Evolutionary conservation across 1,140 invertebrate genomes (phyloP).

Genomic region (Drosophila jambulina): DNA sequence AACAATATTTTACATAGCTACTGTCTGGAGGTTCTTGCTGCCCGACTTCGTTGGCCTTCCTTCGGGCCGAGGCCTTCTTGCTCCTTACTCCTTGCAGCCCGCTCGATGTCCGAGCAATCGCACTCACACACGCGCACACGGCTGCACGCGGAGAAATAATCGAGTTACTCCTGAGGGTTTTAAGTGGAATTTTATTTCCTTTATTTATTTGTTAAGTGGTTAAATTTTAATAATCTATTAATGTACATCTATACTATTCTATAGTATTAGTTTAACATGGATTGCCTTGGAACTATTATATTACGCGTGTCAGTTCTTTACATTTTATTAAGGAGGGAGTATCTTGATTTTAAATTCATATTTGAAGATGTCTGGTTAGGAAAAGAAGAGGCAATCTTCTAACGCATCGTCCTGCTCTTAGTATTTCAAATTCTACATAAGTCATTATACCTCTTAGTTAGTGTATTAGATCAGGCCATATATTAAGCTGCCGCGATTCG

Average conservation of each 20-base stretch:
- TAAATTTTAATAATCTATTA: too few relatives aligned
- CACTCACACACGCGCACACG: constrained; percentile 32
- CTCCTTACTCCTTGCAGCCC: constrained; percentile 66
- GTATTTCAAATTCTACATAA: background rate
- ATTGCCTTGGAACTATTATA: background rate
- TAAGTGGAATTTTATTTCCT: background rate
- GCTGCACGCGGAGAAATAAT: background rate
- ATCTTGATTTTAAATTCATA: background rate
- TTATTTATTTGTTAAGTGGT: too few relatives aligned
- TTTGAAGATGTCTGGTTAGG: background rate
- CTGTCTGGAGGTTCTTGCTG: constrained; percentile 73
- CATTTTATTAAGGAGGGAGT: background rate
- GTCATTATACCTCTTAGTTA: background rate
- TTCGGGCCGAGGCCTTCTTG: constrained; percentile 70
- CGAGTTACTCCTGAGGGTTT: background rate
- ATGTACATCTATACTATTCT: too few relatives aligned
- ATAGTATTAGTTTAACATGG: too few relatives aligned
- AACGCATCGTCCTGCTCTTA: too few relatives aligned
- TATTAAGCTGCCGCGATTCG: too few relatives aligned
- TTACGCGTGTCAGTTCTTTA: background rate
- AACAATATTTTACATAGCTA: constrained; percentile 84
- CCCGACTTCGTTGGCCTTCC: constrained; percentile 78
- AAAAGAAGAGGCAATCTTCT: too few relatives aligned
- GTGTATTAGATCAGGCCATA: too few relatives aligned
- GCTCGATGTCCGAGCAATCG: constrained; percentile 66